Evolutionary conservation across 2,113 vertebrate genomes (phyloP).

Genomic region (Lagenorhynchus albirostris): DNA sequence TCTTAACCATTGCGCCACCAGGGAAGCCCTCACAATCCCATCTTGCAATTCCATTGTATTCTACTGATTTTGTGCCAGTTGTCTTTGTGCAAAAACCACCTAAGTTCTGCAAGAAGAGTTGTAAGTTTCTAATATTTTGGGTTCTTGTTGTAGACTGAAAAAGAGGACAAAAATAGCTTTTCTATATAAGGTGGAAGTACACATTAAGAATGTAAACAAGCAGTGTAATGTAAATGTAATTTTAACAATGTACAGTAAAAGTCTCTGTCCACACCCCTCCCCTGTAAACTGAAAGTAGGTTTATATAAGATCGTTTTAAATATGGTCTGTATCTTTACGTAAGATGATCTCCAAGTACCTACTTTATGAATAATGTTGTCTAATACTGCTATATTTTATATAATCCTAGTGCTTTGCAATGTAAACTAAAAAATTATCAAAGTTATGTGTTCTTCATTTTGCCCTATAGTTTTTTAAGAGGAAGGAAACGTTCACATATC

Average conservation of each 20-base stretch:
- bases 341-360: not conserved
- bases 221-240: not conserved
- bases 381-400: not conserved
- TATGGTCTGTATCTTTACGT: not conserved
- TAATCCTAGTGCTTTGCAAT: not conserved
- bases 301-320: not conserved
- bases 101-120: not conserved
- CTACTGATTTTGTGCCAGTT: not conserved
- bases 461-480: not conserved
- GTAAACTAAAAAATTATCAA: not conserved
- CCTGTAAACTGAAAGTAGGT: not conserved
- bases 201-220: not conserved
- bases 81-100: not conserved
- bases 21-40: not conserved
- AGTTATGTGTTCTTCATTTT: not conserved
- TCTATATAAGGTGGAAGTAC: not conserved
- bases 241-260: not conserved
- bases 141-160: not conserved
- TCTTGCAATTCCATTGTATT: not conserved
- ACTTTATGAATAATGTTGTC: not conserved
- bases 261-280: not conserved
- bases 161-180: not conserved
- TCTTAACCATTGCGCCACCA: no score
- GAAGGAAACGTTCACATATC: not conserved
- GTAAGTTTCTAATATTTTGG: not conserved